Conservation (phyloP, 2,113 vertebrate species). For the Spheniscus mendiculus region DNA sequence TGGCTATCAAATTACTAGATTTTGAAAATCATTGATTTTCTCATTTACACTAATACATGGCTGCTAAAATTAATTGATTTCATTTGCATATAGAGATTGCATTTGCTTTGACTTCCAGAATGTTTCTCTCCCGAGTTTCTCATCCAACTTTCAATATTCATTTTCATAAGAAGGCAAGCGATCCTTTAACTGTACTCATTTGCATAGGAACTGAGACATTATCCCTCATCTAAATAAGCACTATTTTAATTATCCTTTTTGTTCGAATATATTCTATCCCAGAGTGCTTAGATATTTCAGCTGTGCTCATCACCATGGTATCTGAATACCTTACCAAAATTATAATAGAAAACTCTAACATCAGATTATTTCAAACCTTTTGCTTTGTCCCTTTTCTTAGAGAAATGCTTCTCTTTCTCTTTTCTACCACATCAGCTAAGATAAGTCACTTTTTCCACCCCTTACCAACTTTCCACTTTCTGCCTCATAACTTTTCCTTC, state of each 20-base stretch:
- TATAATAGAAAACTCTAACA: background rate
- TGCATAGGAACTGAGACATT: slow-evolving; percentile 68
- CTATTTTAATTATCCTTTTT: slow-evolving; percentile 66
- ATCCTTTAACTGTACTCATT: slow-evolving; percentile 65
- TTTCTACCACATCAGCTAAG: background rate
- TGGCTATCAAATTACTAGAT: slow-evolving; percentile 77
- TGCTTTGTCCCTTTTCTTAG: background rate
- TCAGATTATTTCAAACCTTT: background rate
- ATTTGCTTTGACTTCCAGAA: slow-evolving; percentile 70
- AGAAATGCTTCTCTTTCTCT: background rate
- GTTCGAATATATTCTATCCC: slow-evolving; percentile 51
- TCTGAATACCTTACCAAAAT: slow-evolving; percentile 21
- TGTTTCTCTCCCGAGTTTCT: slow-evolving; percentile 67
- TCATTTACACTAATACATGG: slow-evolving; percentile 61
- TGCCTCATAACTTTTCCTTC: slow-evolving; percentile 8
- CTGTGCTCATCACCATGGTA: slow-evolving; percentile 6
- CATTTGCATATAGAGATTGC: slow-evolving; percentile 74
- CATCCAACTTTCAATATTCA: slow-evolving; percentile 71
- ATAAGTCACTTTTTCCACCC: background rate
- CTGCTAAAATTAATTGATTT: slow-evolving; percentile 75
- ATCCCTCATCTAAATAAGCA: slow-evolving; percentile 62
- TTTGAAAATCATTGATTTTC: slow-evolving; percentile 77
- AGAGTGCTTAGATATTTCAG: slow-evolving; percentile 17
- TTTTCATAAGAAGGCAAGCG: slow-evolving; percentile 61
- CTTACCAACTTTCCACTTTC: slow-evolving; percentile 11